These are phyloP conservation scores for Drosophila tsacasi DNA, from an alignment of 1,140 invertebrate species.

Conservation along the genomic window DNA sequence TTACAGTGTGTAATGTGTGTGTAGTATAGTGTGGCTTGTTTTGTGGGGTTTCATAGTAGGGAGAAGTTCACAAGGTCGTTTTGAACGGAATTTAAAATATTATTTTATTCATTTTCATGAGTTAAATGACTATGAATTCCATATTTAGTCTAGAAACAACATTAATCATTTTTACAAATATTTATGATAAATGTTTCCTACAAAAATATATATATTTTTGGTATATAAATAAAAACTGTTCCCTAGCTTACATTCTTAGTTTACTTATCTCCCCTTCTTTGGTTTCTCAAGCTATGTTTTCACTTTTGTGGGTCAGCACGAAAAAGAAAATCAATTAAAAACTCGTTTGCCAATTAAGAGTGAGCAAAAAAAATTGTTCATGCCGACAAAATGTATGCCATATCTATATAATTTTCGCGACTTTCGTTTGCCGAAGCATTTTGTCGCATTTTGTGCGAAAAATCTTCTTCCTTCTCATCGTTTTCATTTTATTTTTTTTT, in stretches of 20 bases:
- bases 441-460: conserved; percentile 48
- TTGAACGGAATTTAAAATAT: neutral
- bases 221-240: neutral
- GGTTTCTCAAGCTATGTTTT: conserved; percentile 19
- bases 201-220: neutral
- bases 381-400: conserved; percentile 23
- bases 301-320: conserved; percentile 47
- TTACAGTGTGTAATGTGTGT: conserved; percentile 9
- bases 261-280: neutral
- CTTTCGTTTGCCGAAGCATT: conserved; percentile 41
- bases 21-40: neutral
- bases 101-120: neutral
- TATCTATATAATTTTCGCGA: conserved; percentile 34
- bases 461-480: conserved; percentile 26
- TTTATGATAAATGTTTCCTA: neutral
- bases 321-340: conserved; percentile 64
- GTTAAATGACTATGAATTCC: neutral
- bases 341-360: conserved; percentile 44
- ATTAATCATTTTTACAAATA: neutral
- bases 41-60: neutral
- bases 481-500: neutral
- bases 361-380: conserved; percentile 13
- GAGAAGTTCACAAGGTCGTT: neutral
- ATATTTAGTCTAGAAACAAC: neutral
- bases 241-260: neutral